Base-by-base conservation (phyloP, 2,888 invertebrate species). In the Timandra comae region DNA sequence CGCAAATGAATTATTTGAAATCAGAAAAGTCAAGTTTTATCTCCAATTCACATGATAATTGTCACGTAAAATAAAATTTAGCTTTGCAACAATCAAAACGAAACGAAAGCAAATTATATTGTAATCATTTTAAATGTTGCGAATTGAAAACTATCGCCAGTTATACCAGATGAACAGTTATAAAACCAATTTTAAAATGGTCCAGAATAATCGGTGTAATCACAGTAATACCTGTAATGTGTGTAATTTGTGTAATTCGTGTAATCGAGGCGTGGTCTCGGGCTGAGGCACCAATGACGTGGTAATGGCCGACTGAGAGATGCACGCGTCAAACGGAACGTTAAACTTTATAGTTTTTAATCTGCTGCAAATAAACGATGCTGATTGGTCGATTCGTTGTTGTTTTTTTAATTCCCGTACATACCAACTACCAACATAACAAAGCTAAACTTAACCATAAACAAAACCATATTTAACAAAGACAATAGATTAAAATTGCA, bases 261-360 rank as follows among this genome's bases (percentile, higher is more conserved):
- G 40, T 48, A 45, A 43, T 46, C 46, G 40, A 47, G 50, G 35
- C 35, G 49, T 43, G 33, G 35, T 37, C 23, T 12, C 32, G 19
- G 8, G 30, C 29, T 31, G 23, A 13, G 30, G 33, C 29, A 26
- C 47, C 43, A 45, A 43, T 46, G 63, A 61, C 61, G 62, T 52
- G 56, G 45, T 62, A 62, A 63, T 62, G 45, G 37, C 40, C 22
- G 46, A 41, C 31, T 35, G 27, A 30, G 21, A 8, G 8, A 24
- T 32, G 41, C 28, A 35, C 40, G n/a, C n/a, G n/a, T n/a, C n/a
- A n/a, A n/a, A n/a, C n/a, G n/a, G n/a, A n/a, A n/a, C 38, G 28
- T 5, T 6, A 16, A 3, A 16, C 16, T 6, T 16, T 16, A 16
- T 16, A 16, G 16, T 16, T 16, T 16, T 16, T 16, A 16, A 16